Percentiles rank a stretch among this genome's conserved stretches.
Conservation (phyloP, 2,888 invertebrate genomes). For the Opisthograptis luteolata region DNA sequence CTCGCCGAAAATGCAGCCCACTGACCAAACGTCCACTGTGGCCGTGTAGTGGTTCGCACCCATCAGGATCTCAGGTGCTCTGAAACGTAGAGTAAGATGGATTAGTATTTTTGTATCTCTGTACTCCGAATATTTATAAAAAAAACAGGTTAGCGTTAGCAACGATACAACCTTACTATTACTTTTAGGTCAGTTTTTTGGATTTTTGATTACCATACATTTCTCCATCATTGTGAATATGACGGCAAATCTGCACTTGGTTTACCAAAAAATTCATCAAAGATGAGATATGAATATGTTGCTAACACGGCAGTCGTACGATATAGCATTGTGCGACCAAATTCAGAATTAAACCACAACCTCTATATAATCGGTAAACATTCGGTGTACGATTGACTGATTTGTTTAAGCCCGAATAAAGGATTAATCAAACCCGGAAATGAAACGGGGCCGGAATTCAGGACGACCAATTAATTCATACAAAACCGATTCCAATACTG, state of each 20-base stretch:
- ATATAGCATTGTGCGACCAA: too few relatives aligned
- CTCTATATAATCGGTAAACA: conserved; percentile 1
- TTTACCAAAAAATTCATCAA: too few relatives aligned
- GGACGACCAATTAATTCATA: conserved; percentile 32
- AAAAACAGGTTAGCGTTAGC: background rate
- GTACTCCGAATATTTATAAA: background rate
- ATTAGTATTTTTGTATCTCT: too few relatives aligned
- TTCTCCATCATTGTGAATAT: too few relatives aligned
- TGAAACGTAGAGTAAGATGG: conserved; percentile 48
- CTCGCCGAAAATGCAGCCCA: conserved; percentile 99
- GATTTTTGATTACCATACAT: too few relatives aligned
- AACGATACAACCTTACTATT: too few relatives aligned
- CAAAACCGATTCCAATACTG: conserved; percentile 31
- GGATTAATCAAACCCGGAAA: conserved; percentile 34
- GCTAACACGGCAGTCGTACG: too few relatives aligned
- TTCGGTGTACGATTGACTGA: conserved; percentile 8
- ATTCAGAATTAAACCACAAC: too few relatives aligned
- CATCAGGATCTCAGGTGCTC: conserved; percentile 99
- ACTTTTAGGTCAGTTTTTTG: too few relatives aligned
- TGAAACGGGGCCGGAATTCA: conserved; percentile 30
- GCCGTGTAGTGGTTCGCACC: conserved; percentile 98
- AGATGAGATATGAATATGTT: too few relatives aligned
- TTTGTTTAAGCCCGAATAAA: conserved; percentile 21
- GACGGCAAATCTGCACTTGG: too few relatives aligned
- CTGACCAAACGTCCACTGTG: conserved; percentile 99